Evolutionary conservation across 1,140 invertebrate species (phyloP), one percentile per base, ranked within the genome.

Genomic region (Drosophila pseudoananassae): DNA sequence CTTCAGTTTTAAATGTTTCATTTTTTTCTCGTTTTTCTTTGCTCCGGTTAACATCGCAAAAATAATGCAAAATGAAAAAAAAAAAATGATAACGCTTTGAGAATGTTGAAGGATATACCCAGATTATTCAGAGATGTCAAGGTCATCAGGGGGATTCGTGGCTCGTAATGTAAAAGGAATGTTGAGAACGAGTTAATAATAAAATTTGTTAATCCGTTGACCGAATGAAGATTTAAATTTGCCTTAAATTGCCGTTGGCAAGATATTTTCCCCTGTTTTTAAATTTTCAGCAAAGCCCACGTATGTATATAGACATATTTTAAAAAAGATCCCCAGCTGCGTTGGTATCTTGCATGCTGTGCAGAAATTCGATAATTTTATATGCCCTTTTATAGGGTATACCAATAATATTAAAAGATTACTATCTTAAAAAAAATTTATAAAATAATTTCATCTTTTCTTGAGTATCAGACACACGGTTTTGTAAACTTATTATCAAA

Each of bases 1-100:
- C 46, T 40, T 14, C 36, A 45, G 23, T 61, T 65, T 75, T 60
- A 59, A 78, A 71, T 83, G 68, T 50, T 69, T 76, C 27, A 83
- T 40, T 78, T 78, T 47, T 53, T 70, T 64, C 14, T 7, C 8
- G 15, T 46, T 55, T 54, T 72, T 58, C 59, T 68, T 58, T 63
- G 43, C 61, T 25, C 60, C 63, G 65, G 64, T 60, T 63, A 45
- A 71, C 36, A 70, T 45, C 38, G 64, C 31, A 1, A 70, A 65
- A 33, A 53, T 20, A 27, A 36, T n/a, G 12, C 33, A 36, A 36
- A n/a, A n/a, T n/a, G n/a, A n/a, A n/a, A 10, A 36, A 12, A 14
- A 31, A 36, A 9, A 31, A 49, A 27, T 57, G 68, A 69, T 55
- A 76, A 68, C 23, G 29, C 49, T 70, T 55, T 70, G 66, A 55